Base-by-base conservation (phyloP, 2,113 vertebrate species). In the Galbula dea region DNA sequence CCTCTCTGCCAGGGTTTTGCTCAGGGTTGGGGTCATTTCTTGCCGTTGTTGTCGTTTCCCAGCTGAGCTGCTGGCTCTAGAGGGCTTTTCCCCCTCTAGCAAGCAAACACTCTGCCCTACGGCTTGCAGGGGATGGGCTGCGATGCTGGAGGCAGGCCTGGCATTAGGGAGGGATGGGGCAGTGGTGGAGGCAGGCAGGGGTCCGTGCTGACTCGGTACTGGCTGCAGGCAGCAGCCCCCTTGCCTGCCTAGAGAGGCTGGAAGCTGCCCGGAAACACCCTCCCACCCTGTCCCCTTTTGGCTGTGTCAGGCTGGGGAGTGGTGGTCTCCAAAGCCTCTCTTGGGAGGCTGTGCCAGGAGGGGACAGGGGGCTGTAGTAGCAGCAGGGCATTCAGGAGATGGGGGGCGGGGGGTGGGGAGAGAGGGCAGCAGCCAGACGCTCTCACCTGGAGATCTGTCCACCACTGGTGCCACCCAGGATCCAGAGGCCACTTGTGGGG, bases 331-430 rank as follows among this genome's bases (percentile, higher is more conserved):
- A 10, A 43, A 14, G 7, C 24, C 45, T 22, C 49, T 23, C 15
- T 3, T 2, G 9, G 2, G 39, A 39, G 4, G 27, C 54, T 74
- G 54, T 8, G 30, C 55, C 29, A 24, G 37, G 41, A 17, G 45
- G 48, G 39, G 16, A 1, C 6, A 2, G 0, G 1, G 49, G 37
- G 18, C 26, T 48, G 36, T 27, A 63, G n/a, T n/a, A 59, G 27
- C 19, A 59, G 18, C 1, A 6, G 46, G 59, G 16, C 1, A 4
- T 30, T 15, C 14, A 11, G 37, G 22, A 18, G 14, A 41, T 3
- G 3, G 13, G 8, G 23, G 22, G 76, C 29, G 43, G 30, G 0
- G 32, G 74, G 3, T 11, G 8, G 23, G 22, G 76, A 29, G 43
- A 26, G 0, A 27, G 74, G 63, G 43, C 37, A 2, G 7, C 45